Evolutionary conservation across 2,888 invertebrate genomes (phyloP).

Genomic region (Lissonota sp.): DNA sequence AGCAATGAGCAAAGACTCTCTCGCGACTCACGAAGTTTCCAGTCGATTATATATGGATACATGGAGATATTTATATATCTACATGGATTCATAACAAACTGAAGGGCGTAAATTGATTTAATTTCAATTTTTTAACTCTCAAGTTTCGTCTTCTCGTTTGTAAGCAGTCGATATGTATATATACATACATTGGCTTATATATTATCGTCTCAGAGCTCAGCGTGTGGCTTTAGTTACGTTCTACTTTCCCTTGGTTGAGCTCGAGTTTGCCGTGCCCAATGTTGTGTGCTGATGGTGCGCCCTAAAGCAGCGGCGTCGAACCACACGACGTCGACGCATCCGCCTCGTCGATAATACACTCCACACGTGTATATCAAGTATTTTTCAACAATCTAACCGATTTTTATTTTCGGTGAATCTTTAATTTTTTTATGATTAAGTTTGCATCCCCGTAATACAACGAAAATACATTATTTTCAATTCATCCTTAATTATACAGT

Average conservation of each 20-base stretch:
- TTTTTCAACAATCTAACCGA: no score
- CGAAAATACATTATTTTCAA: no score
- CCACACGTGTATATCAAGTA: neutral
- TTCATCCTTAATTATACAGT: no score
- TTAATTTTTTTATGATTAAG: no score
- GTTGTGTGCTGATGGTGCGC: slow-evolving; percentile 27
- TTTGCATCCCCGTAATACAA: no score
- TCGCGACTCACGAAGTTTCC: slow-evolving; percentile 3
- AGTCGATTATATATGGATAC: neutral
- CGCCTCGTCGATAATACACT: slow-evolving; percentile 31
- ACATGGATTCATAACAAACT: no score
- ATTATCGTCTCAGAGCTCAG: slow-evolving; percentile 52
- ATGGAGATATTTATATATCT: neutral
- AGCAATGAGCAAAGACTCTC: slow-evolving; percentile 46
- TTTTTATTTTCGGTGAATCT: no score
- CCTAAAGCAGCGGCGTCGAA: slow-evolving; percentile 29
- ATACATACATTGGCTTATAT: slow-evolving; percentile 4
- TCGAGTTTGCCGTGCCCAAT: slow-evolving; percentile 11
- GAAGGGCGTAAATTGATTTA: no score
- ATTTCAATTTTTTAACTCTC: no score
- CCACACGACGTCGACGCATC: slow-evolving; percentile 59
- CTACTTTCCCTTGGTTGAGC: slow-evolving; percentile 78
- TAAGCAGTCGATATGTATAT: no score
- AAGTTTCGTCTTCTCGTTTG: no score
- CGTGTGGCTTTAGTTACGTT: slow-evolving; percentile 72